Conservation (phyloP, 2,888 invertebrate genomes). For the Metallyticus violacea region DNA sequence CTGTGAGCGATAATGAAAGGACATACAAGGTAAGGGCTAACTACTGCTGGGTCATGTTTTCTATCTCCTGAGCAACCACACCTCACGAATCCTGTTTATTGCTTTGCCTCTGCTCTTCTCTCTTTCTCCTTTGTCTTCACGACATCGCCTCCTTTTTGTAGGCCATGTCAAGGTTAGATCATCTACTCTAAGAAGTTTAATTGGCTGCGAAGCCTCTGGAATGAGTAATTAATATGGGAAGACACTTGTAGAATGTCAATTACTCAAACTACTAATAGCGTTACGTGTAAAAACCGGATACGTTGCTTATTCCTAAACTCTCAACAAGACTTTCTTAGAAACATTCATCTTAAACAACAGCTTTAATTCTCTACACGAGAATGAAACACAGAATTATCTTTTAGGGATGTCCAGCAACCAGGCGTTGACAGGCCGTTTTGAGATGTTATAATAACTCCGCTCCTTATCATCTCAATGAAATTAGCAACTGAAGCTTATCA, state of each 20-base stretch:
- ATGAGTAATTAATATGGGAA: neutral
- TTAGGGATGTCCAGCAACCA: neutral
- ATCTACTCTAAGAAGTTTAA: neutral
- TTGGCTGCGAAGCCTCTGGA: neutral
- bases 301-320: neutral
- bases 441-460: no score
- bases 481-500: no score
- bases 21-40: no score
- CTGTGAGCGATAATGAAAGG: neutral
- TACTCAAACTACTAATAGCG: neutral
- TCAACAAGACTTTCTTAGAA: neutral
- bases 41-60: no score
- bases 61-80: neutral
- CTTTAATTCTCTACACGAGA: neutral
- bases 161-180: neutral
- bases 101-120: no score
- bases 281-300: neutral
- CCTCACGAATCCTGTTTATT: no score
- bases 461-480: no score
- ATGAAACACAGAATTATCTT: no score
- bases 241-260: neutral
- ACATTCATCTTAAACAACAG: neutral
- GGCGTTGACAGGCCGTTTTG: no score
- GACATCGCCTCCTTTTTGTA: no score
- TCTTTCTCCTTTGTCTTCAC: no score